phyloP scores from a whole-genome alignment of 1,140 invertebrate genomes.

The Drosophila novamexicana region DNA sequence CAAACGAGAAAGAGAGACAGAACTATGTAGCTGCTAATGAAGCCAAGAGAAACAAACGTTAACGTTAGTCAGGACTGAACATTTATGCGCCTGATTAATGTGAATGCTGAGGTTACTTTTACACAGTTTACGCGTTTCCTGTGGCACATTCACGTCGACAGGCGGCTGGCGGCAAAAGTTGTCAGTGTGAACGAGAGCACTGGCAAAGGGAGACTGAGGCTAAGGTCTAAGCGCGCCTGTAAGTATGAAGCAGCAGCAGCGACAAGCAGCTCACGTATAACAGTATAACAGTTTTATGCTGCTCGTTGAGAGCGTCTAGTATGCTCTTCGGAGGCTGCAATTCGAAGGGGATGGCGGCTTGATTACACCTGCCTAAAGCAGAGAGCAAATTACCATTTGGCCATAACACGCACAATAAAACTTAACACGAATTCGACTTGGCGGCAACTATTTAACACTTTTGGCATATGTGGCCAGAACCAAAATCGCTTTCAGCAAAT shows the following conservation, averaged over 20 bases:
- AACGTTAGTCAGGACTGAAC: conserved; percentile 16
- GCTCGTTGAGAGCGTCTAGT: conserved; percentile 2
- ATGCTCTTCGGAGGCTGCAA: conserved; percentile 34
- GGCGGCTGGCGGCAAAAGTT: not conserved
- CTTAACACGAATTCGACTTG: conserved; percentile 14
- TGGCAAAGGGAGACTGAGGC: conserved; percentile 72
- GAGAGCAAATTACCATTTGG: conserved; percentile 45
- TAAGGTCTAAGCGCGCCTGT: conserved; percentile 32
- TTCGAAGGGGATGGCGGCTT: not conserved
- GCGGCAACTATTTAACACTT: conserved; percentile 41
- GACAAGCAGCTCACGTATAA: conserved; percentile 21
- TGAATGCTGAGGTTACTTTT: conserved; percentile 28
- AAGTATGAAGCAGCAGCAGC: conserved; percentile 70
- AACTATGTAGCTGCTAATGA: conserved; percentile 56
- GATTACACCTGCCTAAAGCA: conserved; percentile 33
- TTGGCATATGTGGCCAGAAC: conserved; percentile 34
- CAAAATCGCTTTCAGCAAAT: conserved; percentile 42
- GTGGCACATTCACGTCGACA: conserved; percentile 15
- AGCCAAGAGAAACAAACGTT: conserved; percentile 33
- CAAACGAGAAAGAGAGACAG: conserved; percentile 5
- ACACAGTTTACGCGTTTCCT: conserved; percentile 39
- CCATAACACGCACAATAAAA: conserved; percentile 37
- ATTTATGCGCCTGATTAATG: conserved; percentile 39
- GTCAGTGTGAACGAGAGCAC: conserved; percentile 53
- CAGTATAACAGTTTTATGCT: conserved; percentile 21